Evolutionary conservation across 30 jellyfish, hydroid and myxozoan genomes (phyloP), one percentile per base, ranked within the genome.

Genomic region (Cassiopea andromeda): DNA sequence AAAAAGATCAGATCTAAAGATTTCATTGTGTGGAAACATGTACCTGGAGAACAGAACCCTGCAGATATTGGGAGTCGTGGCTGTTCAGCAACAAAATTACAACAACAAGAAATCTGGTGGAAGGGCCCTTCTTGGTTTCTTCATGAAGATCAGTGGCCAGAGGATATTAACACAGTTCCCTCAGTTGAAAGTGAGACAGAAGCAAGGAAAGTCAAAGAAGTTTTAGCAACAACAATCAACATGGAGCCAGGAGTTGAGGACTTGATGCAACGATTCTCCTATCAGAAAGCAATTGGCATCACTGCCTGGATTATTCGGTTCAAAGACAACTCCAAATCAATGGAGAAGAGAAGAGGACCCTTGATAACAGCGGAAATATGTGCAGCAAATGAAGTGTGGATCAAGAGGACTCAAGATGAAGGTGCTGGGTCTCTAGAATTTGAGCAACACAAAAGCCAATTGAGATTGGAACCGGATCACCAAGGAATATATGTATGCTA

Each of bases 251-350:
- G 38, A 27, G 38, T 27, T 27, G 38, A 27, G 38, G 38, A 64
- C 5, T 16, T 89, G 6, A 27, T 89, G 82, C 77, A 89, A 1
- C 71, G 76, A 47, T 73, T 66, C 73, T 27, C 87, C 44, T 80
- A 9, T 74, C 46, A 69, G 77, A 74, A 64, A 38, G 83, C 92
- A 46, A 15, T 85, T 13, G 60, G 97, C 15, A 60, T 91, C 1
- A 70, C 92, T 38, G 92, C 82, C 2, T 91, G 96, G 95, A 85
- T 91, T 2, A n/a, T 49, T 67, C 76, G 97, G 13, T 80, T 91
- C 68, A 68, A 57, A 46, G 45, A 58, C 14, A 91, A 91, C 89
- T 85, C 85, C 77, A 82, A 64, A 72, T 19, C 48, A 59, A 44
- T 7, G 7, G 78, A 48, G 66, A 76, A 68, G 60, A 83, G 7